A percentile compares a stretch with the other conserved stretches of the same genome.
Evolutionary conservation across 2,888 invertebrate species (phyloP).

Genomic region (Heliconius ismenius): DNA sequence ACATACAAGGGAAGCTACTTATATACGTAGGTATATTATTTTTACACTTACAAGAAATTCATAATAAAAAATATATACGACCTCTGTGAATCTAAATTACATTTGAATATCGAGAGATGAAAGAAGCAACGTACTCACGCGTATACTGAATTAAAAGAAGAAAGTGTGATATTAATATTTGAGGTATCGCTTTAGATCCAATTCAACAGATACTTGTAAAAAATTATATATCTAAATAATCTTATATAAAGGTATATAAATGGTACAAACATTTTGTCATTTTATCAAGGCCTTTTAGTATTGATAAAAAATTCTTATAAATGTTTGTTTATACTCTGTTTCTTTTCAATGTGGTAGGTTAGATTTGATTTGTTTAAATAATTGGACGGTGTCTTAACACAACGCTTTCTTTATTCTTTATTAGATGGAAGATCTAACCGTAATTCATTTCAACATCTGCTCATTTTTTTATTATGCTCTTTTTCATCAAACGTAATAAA

Average conservation of each 20-base stretch:
- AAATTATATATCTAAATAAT: background rate
- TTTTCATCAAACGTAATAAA: too few species aligned
- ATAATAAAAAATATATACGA: background rate
- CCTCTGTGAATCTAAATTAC: background rate
- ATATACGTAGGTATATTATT: too few species aligned
- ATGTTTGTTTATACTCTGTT: too few species aligned
- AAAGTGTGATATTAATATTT: conserved; percentile 5
- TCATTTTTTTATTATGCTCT: too few species aligned
- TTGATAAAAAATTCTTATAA: background rate
- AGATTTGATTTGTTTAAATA: too few species aligned
- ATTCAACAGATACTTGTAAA: background rate
- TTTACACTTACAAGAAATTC: background rate
- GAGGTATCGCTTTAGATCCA: background rate
- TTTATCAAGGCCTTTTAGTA: background rate
- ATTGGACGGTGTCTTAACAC: too few species aligned
- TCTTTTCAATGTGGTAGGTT: too few species aligned
- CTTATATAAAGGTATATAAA: background rate
- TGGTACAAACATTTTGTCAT: too few species aligned
- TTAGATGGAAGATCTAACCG: too few species aligned
- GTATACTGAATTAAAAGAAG: background rate
- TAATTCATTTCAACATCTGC: too few species aligned
- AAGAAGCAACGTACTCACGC: background rate
- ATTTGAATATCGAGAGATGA: background rate
- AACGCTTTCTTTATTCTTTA: too few species aligned
- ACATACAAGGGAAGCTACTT: too few species aligned